Percentiles rank a stretch among this genome's conserved stretches.
phyloP scores from a whole-genome alignment of 2,888 invertebrate genomes.

The Drosophila robusta region DNA sequence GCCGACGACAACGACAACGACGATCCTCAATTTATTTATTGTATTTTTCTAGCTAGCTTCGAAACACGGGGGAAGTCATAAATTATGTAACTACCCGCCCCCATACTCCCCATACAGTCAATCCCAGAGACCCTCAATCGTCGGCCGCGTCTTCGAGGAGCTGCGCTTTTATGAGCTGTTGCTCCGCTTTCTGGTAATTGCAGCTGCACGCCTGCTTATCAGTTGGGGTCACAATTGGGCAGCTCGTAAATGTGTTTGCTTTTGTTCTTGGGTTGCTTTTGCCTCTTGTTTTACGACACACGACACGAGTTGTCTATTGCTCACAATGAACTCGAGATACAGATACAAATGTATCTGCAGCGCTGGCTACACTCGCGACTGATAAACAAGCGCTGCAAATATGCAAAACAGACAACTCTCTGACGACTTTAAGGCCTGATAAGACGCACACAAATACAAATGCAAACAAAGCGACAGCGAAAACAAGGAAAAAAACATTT shows the following conservation, averaged over 20 bases:
- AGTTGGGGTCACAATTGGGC: conserved; percentile 45
- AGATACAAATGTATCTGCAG: conserved; percentile 57
- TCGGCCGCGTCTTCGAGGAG: conserved; percentile 4
- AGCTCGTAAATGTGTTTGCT: conserved; percentile 48
- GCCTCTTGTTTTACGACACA: conserved; percentile 26
- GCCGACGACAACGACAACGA: conserved; percentile 17
- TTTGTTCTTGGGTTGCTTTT: not conserved
- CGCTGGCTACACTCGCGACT: conserved; percentile 25
- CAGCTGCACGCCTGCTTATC: conserved; percentile 66
- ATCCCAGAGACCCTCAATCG: conserved; percentile 7
- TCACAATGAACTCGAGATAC: conserved; percentile 48
- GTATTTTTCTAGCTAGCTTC: conserved; percentile 70
- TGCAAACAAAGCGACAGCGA: conserved; percentile 34
- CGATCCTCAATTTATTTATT: conserved; percentile 81
- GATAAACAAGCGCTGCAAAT: conserved; percentile 48
- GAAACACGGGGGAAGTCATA: conserved; percentile 68
- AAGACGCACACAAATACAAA: conserved; percentile 60
- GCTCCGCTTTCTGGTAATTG: conserved; percentile 38
- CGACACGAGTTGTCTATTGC: conserved; percentile 29
- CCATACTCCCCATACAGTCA: not conserved
- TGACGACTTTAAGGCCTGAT: conserved; percentile 65
- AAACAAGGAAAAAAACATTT: conserved; percentile 36
- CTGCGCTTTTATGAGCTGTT: conserved; percentile 64
- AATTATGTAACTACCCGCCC: conserved; percentile 70
- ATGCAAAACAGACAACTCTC: conserved; percentile 67